phyloP scores from a whole-genome alignment of 2,797 vertebrate species.

The Clamator glandarius region DNA sequence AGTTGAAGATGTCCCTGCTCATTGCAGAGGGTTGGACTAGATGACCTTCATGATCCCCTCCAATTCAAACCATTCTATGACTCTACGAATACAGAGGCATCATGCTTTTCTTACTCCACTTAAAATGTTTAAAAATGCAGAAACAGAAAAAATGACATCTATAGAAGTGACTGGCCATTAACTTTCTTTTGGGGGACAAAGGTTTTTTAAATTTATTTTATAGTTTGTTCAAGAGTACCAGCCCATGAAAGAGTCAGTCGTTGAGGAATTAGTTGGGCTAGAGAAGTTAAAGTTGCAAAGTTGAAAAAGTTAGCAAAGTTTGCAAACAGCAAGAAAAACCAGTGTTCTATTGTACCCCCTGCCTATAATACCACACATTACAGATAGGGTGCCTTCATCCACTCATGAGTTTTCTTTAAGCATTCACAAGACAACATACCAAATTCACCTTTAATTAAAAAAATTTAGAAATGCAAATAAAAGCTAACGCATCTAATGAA shows the following conservation, averaged over 20 bases:
- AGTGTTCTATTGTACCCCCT: background rate
- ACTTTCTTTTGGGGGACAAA: background rate
- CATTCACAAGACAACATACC: background rate
- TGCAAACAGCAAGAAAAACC: background rate
- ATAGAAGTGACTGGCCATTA: background rate
- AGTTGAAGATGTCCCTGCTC: too few relatives aligned
- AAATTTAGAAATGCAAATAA: background rate
- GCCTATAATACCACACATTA: background rate
- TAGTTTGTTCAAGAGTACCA: background rate
- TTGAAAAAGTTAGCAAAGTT: background rate
- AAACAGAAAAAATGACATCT: background rate
- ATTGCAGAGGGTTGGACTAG: too few relatives aligned
- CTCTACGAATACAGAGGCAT: constrained; percentile 9
- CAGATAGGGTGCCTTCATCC: background rate
- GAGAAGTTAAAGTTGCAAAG: background rate
- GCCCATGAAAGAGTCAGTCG: background rate
- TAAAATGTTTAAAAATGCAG: background rate
- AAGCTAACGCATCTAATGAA: background rate
- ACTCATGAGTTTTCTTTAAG: background rate
- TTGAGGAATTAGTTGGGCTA: background rate
- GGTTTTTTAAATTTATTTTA: background rate
- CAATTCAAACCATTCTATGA: too few relatives aligned
- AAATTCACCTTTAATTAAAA: background rate
- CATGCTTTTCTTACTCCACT: background rate
- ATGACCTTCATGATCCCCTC: too few relatives aligned